phyloP scores from a whole-genome alignment of 2,113 vertebrate genomes.

The Eclectus roratus region DNA sequence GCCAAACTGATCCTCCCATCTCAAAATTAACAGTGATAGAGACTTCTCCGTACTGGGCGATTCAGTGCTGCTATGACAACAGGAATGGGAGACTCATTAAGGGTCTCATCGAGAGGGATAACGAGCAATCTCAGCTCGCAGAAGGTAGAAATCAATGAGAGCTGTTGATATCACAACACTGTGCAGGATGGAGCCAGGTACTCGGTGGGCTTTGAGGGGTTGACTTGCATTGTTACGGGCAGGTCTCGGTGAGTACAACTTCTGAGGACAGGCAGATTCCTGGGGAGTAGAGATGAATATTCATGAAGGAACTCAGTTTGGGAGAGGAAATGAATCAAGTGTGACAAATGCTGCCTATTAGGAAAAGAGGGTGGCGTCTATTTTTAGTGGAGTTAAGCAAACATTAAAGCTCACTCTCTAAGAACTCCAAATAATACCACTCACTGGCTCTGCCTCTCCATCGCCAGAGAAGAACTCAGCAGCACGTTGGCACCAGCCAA shows the following conservation, averaged over 20 bases:
- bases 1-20: slow-evolving; percentile 16
- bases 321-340: slow-evolving; percentile 73
- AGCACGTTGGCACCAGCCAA: slow-evolving; percentile 26
- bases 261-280: slow-evolving; percentile 48
- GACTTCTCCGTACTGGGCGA: not conserved
- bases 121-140: not conserved
- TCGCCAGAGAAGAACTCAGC: not conserved
- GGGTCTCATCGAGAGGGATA: slow-evolving; percentile 32
- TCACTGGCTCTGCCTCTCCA: slow-evolving; percentile 24
- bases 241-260: not conserved
- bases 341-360: slow-evolving; percentile 74
- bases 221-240: not conserved
- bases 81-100: slow-evolving; percentile 36
- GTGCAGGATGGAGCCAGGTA: not conserved
- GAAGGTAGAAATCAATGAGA: not conserved
- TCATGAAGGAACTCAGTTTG: slow-evolving; percentile 64
- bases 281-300: slow-evolving; percentile 71
- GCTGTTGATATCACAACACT: not conserved
- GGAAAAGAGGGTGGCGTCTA: slow-evolving; percentile 69
- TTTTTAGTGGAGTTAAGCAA: slow-evolving; percentile 75
- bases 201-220: not conserved
- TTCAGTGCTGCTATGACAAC: slow-evolving; percentile 59
- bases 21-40: slow-evolving; percentile 36
- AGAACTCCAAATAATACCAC: slow-evolving; percentile 62
- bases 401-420: slow-evolving; percentile 62